phyloP scores from a whole-genome alignment of 2,888 invertebrate genomes.

The Cantharis rufa region DNA sequence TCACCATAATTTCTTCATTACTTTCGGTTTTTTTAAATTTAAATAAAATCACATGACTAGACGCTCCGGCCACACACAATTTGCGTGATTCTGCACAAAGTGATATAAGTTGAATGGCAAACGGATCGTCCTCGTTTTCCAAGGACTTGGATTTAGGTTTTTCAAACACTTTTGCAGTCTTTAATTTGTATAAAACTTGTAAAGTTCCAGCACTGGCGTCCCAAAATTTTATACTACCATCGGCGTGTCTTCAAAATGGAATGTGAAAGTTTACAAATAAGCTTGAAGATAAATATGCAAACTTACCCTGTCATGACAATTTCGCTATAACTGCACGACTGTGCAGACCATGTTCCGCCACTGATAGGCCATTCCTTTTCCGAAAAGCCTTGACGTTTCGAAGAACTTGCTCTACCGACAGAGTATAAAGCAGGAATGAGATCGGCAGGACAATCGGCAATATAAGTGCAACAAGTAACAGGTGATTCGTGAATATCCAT shows the following conservation, averaged over 20 bases:
- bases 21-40: conserved; percentile 93
- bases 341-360: conserved; percentile 95
- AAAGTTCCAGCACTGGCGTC: conserved; percentile 95
- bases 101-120: conserved; percentile 86
- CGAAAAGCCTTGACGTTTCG: conserved; percentile 80
- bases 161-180: conserved; percentile 92
- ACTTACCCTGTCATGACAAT: conserved; percentile 94
- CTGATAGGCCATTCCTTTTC: conserved; percentile 95
- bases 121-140: conserved; percentile 81
- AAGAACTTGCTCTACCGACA: conserved; percentile 75
- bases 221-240: conserved; percentile 99
- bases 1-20: conserved; percentile 77
- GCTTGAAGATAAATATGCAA: too few relatives aligned
- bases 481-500: conserved; percentile 99
- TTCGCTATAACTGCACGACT: conserved; percentile 96
- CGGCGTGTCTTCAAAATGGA: conserved; percentile 79
- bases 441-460: conserved; percentile 97
- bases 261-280: not conserved
- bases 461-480: conserved; percentile 95
- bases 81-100: conserved; percentile 92
- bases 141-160: conserved; percentile 68
- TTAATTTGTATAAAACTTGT: conserved; percentile 96
- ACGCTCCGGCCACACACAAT: conserved; percentile 88
- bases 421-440: conserved; percentile 98
- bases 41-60: conserved; percentile 93